Percentiles rank a stretch among this genome's conserved stretches.
Conservation (phyloP, 2,797 vertebrate species). For the Gallirallus australis region DNA sequence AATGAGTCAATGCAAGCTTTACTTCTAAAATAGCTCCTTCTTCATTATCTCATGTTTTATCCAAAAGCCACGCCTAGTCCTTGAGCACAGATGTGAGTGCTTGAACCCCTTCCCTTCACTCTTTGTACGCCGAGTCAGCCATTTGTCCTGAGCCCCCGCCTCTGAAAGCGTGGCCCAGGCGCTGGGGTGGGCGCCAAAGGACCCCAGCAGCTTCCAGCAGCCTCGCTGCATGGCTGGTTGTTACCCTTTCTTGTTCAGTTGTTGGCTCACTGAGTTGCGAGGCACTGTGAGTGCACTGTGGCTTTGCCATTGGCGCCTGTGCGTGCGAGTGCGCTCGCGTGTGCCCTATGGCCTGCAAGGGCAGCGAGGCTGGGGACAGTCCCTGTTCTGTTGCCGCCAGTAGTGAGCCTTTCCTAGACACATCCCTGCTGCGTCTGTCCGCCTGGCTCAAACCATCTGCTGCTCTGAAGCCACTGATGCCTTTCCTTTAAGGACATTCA, state of each 20-base stretch:
- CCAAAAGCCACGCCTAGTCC: neutral
- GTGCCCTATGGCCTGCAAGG: neutral
- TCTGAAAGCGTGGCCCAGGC: neutral
- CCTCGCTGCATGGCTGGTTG: no score
- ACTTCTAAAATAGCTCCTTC: neutral
- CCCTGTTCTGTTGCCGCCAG: neutral
- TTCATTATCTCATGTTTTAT: neutral
- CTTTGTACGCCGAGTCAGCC: neutral
- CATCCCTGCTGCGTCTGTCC: neutral
- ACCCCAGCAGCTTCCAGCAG: neutral
- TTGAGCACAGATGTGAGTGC: neutral
- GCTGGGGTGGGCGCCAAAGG: fast-evolving
- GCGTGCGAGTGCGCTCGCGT: no score
- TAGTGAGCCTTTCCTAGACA: neutral
- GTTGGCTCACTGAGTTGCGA: neutral
- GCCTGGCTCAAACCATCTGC: neutral
- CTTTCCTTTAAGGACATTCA: neutral
- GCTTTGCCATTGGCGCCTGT: neutral
- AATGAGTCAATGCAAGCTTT: neutral
- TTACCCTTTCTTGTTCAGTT: neutral
- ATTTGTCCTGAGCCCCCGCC: neutral
- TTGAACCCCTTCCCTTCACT: neutral
- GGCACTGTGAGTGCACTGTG: neutral
- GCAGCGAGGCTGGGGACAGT: neutral
- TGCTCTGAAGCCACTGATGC: neutral